These are phyloP conservation scores for Panurus biarmicus DNA, from an alignment of 2,113 vertebrate genomes.

Conservation along the genomic window DNA sequence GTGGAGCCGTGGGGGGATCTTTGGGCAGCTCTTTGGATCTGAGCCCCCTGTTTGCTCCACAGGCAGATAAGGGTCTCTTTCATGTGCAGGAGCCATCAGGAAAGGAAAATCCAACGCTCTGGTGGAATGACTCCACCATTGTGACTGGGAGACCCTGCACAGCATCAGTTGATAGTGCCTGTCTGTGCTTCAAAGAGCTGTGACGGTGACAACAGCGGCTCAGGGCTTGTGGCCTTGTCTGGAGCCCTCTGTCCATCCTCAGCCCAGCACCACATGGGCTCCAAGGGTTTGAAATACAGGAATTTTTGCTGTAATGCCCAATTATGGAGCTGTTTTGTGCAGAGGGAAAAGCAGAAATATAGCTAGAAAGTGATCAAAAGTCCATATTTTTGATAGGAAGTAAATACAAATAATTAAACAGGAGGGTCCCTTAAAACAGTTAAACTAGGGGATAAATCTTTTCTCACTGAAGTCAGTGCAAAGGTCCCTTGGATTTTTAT, in stretches of 20 bases:
- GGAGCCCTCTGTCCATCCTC: background rate
- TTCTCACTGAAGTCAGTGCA: background rate
- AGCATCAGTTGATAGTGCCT: conserved; percentile 8
- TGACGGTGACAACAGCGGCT: fast-evolving
- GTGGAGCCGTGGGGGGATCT: background rate
- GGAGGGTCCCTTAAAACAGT: no score
- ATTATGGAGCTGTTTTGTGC: background rate
- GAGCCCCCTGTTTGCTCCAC: background rate
- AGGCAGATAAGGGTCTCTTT: conserved; percentile 53
- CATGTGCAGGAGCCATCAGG: background rate
- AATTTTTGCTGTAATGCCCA: fast-evolving
- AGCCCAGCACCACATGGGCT: background rate
- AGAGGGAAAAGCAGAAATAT: background rate
- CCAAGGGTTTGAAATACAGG: background rate
- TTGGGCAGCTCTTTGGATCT: background rate
- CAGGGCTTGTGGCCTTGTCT: background rate
- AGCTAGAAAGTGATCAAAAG: background rate
- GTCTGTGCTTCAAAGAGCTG: background rate
- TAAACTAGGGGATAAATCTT: background rate
- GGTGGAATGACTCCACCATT: conserved; percentile 14
- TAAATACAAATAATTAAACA: background rate
- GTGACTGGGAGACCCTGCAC: conserved; percentile 17
- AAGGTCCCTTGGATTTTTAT: background rate
- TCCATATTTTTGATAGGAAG: background rate
- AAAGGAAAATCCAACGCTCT: background rate